These are phyloP conservation scores for Drosophila hamatofila DNA, from an alignment of 2,888 invertebrate genomes.

Conservation along the genomic window DNA sequence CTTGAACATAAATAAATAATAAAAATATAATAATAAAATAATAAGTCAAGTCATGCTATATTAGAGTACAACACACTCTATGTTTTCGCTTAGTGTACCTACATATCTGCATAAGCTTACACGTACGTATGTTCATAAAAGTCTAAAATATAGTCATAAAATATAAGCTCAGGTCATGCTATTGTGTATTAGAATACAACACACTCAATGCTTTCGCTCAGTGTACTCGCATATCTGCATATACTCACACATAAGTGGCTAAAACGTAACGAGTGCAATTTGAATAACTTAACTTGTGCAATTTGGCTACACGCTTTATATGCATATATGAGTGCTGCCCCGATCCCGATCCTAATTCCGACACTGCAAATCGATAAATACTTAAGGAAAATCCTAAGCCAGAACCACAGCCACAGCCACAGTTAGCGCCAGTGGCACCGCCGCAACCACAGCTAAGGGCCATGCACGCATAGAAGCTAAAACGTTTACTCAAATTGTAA, in stretches of 20 bases:
- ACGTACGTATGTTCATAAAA: background rate
- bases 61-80: too few species aligned
- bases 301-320: constrained; percentile 35
- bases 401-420: constrained; percentile 21
- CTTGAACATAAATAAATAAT: too few species aligned
- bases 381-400: constrained; percentile 38
- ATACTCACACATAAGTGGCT: constrained; percentile 7
- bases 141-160: background rate
- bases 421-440: background rate
- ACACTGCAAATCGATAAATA: constrained; percentile 65
- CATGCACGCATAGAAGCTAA: constrained; percentile 8
- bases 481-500: constrained; percentile 36
- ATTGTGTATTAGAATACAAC: background rate
- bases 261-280: constrained; percentile 50
- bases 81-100: too few species aligned
- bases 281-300: constrained; percentile 54
- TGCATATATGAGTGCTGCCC: constrained; percentile 29
- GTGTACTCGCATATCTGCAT: constrained; percentile 3
- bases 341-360: constrained; percentile 1
- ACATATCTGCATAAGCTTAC: too few species aligned
- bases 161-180: background rate
- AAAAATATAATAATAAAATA: too few species aligned
- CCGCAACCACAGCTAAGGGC: background rate
- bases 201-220: background rate
- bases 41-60: too few species aligned